phyloP scores from a whole-genome alignment of 2,113 vertebrate genomes.

The Sisor rabdophorus region DNA sequence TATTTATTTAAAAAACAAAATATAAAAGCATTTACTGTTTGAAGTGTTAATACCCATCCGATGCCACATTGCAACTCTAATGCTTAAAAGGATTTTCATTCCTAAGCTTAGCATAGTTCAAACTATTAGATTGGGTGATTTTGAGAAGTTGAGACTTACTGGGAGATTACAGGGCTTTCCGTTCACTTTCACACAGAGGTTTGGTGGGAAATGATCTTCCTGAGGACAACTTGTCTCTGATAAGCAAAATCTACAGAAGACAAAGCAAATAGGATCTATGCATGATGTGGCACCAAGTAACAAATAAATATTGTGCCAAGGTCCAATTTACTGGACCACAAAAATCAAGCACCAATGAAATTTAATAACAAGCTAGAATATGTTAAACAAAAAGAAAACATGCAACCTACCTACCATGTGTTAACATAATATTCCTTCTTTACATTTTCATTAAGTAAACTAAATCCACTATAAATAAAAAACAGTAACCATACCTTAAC shows the following conservation, averaged over 20 bases:
- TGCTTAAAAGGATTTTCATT: neutral
- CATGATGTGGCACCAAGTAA: neutral
- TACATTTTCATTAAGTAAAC: too few relatives aligned
- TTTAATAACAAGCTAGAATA: neutral
- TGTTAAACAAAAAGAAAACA: neutral
- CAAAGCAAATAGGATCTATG: conserved; percentile 14
- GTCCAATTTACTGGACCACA: conserved; percentile 4
- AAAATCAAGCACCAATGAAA: conserved; percentile 22
- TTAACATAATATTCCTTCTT: too few relatives aligned
- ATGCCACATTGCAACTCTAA: conserved; percentile 1
- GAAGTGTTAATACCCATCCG: neutral
- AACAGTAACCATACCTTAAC: conserved; percentile 76
- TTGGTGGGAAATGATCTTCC: conserved; percentile 98
- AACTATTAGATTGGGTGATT: neutral
- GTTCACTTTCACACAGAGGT: conserved; percentile 97
- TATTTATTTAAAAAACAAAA: too few relatives aligned
- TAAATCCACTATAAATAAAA: neutral
- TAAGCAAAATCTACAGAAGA: conserved; percentile 87
- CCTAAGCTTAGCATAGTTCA: neutral
- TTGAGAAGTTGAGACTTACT: conserved; percentile 73
- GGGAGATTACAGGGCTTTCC: conserved; percentile 97
- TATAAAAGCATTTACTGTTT: neutral
- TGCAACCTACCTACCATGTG: neutral
- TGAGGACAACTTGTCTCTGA: conserved; percentile 99
- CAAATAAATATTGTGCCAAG: conserved; percentile 33